Base-by-base conservation (phyloP, 2,113 vertebrate genomes). In the Pelodiscus sinensis region DNA sequence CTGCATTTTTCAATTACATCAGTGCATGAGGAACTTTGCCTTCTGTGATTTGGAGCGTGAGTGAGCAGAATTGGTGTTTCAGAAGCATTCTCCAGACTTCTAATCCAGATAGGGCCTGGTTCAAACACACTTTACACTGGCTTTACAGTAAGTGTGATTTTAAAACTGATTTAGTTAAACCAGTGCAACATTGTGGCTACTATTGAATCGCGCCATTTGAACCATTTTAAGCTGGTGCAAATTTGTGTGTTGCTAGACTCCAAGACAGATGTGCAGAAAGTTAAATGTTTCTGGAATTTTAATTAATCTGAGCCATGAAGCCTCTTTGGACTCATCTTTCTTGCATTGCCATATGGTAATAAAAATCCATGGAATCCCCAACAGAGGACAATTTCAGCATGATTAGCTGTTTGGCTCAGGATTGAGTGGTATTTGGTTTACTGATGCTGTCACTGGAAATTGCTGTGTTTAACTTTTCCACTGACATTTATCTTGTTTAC, bases 401-500 rank as follows among this genome's bases (percentile, higher is more conserved):
- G 51, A 65, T 60, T 78, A 0, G 6, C 38, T 77, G n/a, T 71
- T 87, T 73, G 85, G 0, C 4, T 51, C 0, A 52, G 14, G 3
- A 2, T 0, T 2, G 0, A 1, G 18, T 55, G 0, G 1, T 6
- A 27, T 88, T 85, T 82, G 52, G 25, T 77, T 55, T 92, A n/a
- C 18, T 51, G 2, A 4, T 18, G 4, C 15, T 91, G 10, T 71
- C 9, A 58, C 38, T 44, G 73, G 44, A 21, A 15, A 90, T 82
- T 87, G 0, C 73, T 19, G 1, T 78, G 73, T 50, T 44, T 82
- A 9, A 84, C 60, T 55, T 13, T 88, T 19, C 86, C 2, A 71
- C 9, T 7, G 5, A 81, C 86, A 38, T 68, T 91, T 4, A 0
- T 96, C 44, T 95, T 93, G 91, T 95, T 73, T 88, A 1, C 9